phyloP scores from a whole-genome alignment of 1,140 invertebrate genomes.

The Lithobius niger region DNA sequence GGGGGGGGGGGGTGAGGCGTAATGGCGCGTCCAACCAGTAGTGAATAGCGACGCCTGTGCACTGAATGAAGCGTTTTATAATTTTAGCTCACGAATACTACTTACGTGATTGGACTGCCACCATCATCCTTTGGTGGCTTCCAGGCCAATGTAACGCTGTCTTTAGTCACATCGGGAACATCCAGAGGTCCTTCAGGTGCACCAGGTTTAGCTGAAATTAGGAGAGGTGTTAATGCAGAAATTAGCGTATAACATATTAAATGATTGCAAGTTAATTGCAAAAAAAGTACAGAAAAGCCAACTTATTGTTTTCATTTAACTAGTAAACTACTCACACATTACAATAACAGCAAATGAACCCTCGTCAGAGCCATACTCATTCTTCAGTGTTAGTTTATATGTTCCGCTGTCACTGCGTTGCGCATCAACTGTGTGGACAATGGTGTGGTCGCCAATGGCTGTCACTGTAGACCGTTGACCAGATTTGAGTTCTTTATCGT shows the following conservation, averaged over 20 bases:
- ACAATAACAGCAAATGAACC: constrained; percentile 77
- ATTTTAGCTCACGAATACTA: constrained; percentile 4
- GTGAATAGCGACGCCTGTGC: no score
- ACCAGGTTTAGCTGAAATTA: constrained; percentile 55
- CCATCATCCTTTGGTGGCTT: constrained; percentile 88
- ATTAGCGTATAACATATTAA: neutral
- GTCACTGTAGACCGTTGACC: constrained; percentile 73
- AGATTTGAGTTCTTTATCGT: constrained; percentile 51
- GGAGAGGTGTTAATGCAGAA: constrained; percentile 16
- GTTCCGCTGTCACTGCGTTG: constrained; percentile 67
- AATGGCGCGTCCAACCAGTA: no score
- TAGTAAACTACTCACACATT: constrained; percentile 37
- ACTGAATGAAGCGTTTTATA: no score
- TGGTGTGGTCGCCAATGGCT: constrained; percentile 77
- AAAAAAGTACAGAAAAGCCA: neutral
- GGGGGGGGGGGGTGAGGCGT: no score
- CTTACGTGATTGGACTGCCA: constrained; percentile 77
- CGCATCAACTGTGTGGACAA: constrained; percentile 78
- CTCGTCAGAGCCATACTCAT: constrained; percentile 77
- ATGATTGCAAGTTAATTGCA: neutral
- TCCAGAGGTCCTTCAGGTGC: constrained; percentile 74
- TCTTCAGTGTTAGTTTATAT: constrained; percentile 66
- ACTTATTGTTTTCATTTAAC: neutral
- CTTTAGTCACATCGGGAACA: constrained; percentile 84
- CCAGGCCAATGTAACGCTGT: constrained; percentile 89